A percentile compares a stretch with the other conserved stretches of the same genome.
These are phyloP conservation scores for Malacosoma neustria DNA, from an alignment of 2,888 invertebrate species.

Conservation along the genomic window DNA sequence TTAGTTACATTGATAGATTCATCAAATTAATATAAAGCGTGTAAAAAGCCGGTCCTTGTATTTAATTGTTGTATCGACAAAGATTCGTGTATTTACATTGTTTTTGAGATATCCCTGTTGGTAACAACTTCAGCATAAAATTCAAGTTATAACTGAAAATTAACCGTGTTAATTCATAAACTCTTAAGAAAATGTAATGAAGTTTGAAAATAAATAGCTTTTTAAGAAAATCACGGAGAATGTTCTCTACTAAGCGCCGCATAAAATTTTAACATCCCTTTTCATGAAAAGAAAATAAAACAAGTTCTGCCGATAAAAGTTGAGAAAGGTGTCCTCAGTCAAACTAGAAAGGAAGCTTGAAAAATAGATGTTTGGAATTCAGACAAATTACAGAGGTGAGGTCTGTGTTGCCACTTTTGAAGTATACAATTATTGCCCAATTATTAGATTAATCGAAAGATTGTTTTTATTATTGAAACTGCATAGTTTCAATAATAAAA, in stretches of 20 bases:
- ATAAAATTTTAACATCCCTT: neutral
- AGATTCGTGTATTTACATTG: no score
- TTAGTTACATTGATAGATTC: no score
- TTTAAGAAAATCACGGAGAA: neutral
- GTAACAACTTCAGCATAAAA: no score
- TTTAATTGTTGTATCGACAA: no score
- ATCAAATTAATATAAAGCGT: no score
- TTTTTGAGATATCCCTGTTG: no score
- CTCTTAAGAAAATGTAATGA: neutral
- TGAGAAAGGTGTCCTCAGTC: neutral
- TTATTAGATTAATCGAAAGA: no score
- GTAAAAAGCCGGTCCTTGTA: no score
- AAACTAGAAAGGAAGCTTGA: neutral
- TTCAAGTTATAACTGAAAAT: no score
- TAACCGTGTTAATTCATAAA: neutral
- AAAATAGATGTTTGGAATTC: neutral
- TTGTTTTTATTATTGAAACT: no score
- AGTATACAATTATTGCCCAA: no score
- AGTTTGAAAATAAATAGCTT: neutral
- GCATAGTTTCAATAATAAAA: no score
- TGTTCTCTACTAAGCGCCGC: neutral
- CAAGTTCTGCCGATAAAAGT: neutral
- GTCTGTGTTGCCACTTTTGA: neutral
- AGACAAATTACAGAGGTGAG: neutral
- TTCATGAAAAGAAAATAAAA: neutral